Percentiles rank a stretch among this genome's conserved stretches.
These are phyloP conservation scores for Xylocampa areola DNA, from an alignment of 2,888 invertebrate genomes.

Conservation along the genomic window DNA sequence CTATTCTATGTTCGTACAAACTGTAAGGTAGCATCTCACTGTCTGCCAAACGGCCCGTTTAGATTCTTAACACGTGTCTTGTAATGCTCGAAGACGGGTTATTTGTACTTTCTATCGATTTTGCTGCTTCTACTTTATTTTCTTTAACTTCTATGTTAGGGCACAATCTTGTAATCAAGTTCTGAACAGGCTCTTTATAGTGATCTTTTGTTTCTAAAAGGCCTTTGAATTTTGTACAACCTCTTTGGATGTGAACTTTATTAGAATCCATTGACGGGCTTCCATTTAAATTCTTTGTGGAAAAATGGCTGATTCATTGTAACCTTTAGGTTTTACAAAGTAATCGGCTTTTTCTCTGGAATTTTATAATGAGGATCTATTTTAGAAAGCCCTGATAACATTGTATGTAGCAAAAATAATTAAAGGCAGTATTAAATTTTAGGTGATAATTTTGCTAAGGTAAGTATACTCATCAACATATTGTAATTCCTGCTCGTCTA, in stretches of 20 bases:
- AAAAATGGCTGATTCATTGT: too few relatives aligned
- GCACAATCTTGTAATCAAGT: constrained; percentile 48
- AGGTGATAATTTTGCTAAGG: too few relatives aligned
- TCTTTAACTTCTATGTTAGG: constrained; percentile 43
- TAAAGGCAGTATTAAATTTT: too few relatives aligned
- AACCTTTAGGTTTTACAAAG: too few relatives aligned
- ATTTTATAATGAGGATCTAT: too few relatives aligned
- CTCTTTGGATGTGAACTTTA: constrained; percentile 2
- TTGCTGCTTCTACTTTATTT: constrained; percentile 31
- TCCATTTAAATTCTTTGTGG: not conserved
- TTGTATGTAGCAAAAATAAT: too few relatives aligned
- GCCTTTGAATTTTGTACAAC: constrained; percentile 1
- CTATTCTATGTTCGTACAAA: constrained; percentile 33
- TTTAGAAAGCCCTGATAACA: too few relatives aligned
- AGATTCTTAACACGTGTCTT: constrained; percentile 53
- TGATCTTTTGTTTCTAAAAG: constrained; percentile 23
- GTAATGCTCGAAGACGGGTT: constrained; percentile 56
- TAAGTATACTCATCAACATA: too few relatives aligned
- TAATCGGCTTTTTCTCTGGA: too few relatives aligned
- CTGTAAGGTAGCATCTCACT: constrained; percentile 36
- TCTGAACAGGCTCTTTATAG: constrained; percentile 15
- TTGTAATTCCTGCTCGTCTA: too few relatives aligned
- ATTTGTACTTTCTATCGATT: constrained; percentile 57
- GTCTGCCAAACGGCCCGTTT: constrained; percentile 48
- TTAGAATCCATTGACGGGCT: not conserved